Evolutionary conservation across 2,797 vertebrate species (phyloP).

Genomic region (Podarcis siculus): DNA sequence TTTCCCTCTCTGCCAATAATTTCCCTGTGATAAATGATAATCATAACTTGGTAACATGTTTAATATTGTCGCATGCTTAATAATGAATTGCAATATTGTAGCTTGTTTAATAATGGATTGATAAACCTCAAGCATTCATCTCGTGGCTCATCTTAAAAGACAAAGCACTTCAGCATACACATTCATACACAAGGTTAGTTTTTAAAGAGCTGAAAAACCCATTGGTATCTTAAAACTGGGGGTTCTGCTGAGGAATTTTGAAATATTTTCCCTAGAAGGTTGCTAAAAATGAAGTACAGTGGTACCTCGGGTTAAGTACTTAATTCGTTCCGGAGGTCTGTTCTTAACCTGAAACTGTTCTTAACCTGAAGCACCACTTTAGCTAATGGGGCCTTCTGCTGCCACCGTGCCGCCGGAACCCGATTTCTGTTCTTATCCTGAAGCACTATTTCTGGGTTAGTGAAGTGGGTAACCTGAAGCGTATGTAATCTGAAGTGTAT

Average conservation of each 20-base stretch:
- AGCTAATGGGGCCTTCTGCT: no score
- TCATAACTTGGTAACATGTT: neutral
- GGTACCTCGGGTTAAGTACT: no score
- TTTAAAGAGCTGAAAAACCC: neutral
- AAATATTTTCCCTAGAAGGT: neutral
- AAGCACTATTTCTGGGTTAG: no score
- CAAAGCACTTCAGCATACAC: neutral
- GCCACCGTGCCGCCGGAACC: no score
- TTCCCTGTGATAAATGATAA: neutral
- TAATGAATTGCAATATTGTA: slow-evolving; percentile 25
- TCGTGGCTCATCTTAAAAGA: neutral
- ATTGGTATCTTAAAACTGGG: neutral
- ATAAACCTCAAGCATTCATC: neutral
- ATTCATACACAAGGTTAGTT: neutral
- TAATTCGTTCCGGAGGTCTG: no score
- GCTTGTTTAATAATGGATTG: slow-evolving; percentile 21
- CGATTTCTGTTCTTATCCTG: no score
- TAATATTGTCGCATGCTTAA: slow-evolving; percentile 25
- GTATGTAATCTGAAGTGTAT: no score
- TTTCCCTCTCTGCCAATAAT: neutral
- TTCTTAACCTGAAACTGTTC: no score
- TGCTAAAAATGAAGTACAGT: neutral
- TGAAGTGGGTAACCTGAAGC: no score
- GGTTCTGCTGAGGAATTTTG: neutral
- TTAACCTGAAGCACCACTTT: no score